Evolutionary conservation across 2,113 vertebrate species (phyloP).

Genomic region (Sminthopsis crassicaudata): DNA sequence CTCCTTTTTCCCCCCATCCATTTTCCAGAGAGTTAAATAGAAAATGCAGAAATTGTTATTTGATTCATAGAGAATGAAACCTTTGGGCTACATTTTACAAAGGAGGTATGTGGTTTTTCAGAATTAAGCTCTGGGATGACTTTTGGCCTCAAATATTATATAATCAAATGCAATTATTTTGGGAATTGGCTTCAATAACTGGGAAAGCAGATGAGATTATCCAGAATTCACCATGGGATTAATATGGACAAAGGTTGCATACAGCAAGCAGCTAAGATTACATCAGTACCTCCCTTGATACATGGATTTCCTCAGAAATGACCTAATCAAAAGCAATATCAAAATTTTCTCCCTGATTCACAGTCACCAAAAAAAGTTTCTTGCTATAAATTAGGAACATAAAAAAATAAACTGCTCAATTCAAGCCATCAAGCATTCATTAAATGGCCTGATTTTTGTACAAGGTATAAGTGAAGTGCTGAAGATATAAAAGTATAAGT

Average conservation of each 20-base stretch:
- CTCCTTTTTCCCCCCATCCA: background rate
- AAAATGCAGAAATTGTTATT: background rate
- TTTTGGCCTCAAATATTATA: constrained; percentile 42
- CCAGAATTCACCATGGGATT: background rate
- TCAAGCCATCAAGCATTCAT: background rate
- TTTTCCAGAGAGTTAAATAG: background rate
- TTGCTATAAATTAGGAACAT: background rate
- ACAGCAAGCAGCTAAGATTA: constrained; percentile 1
- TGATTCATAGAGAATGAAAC: background rate
- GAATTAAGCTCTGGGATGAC: background rate
- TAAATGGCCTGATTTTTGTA: background rate
- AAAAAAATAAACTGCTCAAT: background rate
- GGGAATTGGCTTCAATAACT: constrained; percentile 25
- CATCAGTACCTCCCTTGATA: constrained; percentile 13
- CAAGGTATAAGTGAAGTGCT: background rate
- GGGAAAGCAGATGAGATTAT: background rate
- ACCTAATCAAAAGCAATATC: constrained; percentile 1
- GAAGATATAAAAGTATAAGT: background rate
- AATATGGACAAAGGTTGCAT: constrained; percentile 14
- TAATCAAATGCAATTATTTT: background rate
- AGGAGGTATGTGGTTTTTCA: background rate
- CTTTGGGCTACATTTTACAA: background rate
- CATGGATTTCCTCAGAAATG: constrained; percentile 61
- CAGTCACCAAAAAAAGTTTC: constrained; percentile 22
- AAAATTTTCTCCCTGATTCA: constrained; percentile 28